Percentiles rank a stretch among this genome's conserved stretches.
Conservation (phyloP, 2,888 invertebrate genomes). For the Acheta domesticus region DNA sequence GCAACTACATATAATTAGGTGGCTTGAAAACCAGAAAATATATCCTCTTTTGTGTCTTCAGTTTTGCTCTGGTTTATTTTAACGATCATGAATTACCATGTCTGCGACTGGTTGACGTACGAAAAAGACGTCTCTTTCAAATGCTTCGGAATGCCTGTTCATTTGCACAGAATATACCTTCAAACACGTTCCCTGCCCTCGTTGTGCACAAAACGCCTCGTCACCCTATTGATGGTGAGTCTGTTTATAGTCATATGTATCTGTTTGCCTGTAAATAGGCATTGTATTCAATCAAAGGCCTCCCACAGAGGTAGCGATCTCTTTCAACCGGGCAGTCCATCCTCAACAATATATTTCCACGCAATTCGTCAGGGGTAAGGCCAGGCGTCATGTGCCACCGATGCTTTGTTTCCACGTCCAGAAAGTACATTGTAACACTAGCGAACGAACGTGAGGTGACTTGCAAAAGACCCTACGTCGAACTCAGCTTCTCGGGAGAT, state of each 20-base stretch:
- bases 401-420: no score
- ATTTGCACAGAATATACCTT: slow-evolving; percentile 2
- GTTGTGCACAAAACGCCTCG: background rate
- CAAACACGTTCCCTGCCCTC: background rate
- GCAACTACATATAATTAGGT: no score
- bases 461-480: no score
- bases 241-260: background rate
- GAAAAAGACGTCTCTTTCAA: slow-evolving; percentile 1
- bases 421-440: no score
- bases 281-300: slow-evolving; percentile 1
- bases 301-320: background rate
- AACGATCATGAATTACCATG: no score
- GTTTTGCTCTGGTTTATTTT: no score
- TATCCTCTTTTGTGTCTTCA: no score
- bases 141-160: background rate
- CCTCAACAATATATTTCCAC: background rate
- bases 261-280: background rate
- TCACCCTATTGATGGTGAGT: background rate
- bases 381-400: background rate
- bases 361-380: slow-evolving; percentile 3
- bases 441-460: no score
- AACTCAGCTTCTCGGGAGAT: no score
- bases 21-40: no score
- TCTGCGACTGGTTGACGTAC: background rate
- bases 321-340: background rate